Evolutionary conservation across 2,113 vertebrate genomes (phyloP).

Genomic region (Haplotaxodon microlepis): DNA sequence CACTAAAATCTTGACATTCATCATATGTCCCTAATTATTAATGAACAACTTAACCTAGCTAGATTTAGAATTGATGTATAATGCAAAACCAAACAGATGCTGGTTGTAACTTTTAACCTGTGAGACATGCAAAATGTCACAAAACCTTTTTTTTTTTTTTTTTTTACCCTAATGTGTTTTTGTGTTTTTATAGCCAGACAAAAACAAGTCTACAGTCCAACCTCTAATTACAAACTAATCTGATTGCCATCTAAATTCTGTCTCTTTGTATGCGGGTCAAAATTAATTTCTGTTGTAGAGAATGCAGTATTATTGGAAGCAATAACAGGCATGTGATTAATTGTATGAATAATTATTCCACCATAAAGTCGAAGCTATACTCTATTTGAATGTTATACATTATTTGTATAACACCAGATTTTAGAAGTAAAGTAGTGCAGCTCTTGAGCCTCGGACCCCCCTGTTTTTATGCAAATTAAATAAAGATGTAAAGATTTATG

Average conservation of each 20-base stretch:
- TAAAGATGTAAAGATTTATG: background rate
- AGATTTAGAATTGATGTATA: background rate
- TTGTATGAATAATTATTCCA: background rate
- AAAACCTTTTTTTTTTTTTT: background rate
- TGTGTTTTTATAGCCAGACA: background rate
- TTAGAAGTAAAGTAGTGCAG: background rate
- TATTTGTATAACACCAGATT: background rate
- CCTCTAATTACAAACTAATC: background rate
- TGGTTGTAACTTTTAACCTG: background rate
- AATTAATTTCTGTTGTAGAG: background rate
- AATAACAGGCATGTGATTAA: background rate
- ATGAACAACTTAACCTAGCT: background rate
- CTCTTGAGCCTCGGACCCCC: background rate
- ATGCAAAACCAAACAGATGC: background rate
- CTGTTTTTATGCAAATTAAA: background rate
- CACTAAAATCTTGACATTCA: background rate
- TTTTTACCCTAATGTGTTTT: accelerated
- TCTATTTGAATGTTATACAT: background rate
- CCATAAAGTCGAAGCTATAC: background rate
- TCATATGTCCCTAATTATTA: background rate
- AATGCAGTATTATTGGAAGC: background rate
- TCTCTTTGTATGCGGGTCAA: background rate
- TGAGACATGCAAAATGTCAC: background rate
- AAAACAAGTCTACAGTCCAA: background rate
- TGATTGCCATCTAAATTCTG: background rate